These are phyloP conservation scores for Drosophila kohkoa DNA, from an alignment of 1,140 invertebrate species.

Conservation along the genomic window DNA sequence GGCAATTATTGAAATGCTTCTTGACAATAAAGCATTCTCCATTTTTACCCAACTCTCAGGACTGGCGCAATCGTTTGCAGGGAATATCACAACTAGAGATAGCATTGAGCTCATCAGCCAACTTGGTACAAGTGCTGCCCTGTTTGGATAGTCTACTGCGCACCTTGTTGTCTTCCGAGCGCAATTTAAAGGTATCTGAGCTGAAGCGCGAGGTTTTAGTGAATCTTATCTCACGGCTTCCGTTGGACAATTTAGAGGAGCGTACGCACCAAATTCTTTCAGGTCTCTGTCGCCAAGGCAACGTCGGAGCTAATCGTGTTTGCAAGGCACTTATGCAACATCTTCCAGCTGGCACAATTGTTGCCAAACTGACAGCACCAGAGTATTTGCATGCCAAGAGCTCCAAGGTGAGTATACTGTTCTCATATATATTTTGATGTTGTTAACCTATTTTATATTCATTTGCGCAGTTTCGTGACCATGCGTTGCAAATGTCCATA, in stretches of 20 bases:
- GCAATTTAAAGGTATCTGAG: constrained; percentile 78
- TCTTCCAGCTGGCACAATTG: constrained; percentile 87
- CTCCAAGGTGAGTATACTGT: constrained; percentile 85
- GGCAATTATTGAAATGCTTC: constrained; percentile 39
- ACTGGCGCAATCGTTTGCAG: constrained; percentile 87
- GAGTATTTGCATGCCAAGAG: constrained; percentile 89
- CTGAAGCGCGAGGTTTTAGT: constrained; percentile 75
- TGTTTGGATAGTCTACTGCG: constrained; percentile 88
- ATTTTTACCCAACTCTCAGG: constrained; percentile 66
- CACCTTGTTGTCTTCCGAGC: constrained; percentile 85
- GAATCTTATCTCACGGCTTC: constrained; percentile 81
- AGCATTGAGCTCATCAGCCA: constrained; percentile 85
- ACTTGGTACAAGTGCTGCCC: constrained; percentile 86
- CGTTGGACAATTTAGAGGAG: constrained; percentile 83
- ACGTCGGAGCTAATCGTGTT: constrained; percentile 86
- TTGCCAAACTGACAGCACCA: constrained; percentile 87
- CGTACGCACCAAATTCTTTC: constrained; percentile 86
- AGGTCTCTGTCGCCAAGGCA: constrained; percentile 87
- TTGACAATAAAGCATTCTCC: constrained; percentile 35
- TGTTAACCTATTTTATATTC: not conserved
- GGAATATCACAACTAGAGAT: constrained; percentile 86
- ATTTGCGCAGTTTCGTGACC: constrained; percentile 88
- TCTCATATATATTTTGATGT: too few species aligned
- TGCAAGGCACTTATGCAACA: constrained; percentile 89
- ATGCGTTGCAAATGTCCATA: constrained; percentile 91